Percentiles rank a stretch among this genome's conserved stretches.
Conservation (phyloP, 2,888 invertebrate genomes). For the Thysanoteuthis rhombus region DNA sequence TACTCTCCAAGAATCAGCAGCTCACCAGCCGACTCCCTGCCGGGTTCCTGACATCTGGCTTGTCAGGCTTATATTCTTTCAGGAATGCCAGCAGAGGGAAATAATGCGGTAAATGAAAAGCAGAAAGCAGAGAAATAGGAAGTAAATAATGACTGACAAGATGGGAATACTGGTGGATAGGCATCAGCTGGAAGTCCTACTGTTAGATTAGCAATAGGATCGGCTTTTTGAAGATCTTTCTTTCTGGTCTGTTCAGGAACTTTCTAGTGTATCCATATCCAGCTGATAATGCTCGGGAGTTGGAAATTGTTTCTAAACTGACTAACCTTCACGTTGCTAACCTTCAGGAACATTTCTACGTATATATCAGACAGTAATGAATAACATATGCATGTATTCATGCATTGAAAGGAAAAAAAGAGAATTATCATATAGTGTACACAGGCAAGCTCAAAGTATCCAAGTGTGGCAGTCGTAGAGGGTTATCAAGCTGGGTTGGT, state of each 20-base stretch:
- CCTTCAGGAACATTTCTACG: too few relatives aligned
- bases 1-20: neutral
- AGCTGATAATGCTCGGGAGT: too few relatives aligned
- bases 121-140: neutral
- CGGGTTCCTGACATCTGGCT: neutral
- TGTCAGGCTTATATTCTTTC: neutral
- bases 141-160: neutral
- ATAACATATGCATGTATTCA: too few relatives aligned
- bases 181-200: neutral
- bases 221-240: neutral
- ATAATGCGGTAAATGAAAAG: neutral
- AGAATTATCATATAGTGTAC: too few relatives aligned
- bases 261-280: neutral
- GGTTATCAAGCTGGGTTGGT: too few relatives aligned
- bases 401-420: too few relatives aligned
- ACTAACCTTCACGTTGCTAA: too few relatives aligned
- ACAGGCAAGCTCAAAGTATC: too few relatives aligned
- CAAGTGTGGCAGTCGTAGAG: too few relatives aligned
- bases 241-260: neutral
- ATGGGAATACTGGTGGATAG: neutral
- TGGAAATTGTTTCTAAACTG: too few relatives aligned
- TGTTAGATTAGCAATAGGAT: neutral
- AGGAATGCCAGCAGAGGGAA: neutral
- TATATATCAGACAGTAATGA: too few relatives aligned
- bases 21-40: neutral